phyloP scores from a whole-genome alignment of 2,888 invertebrate genomes.

The Xestobium rufovillosum region DNA sequence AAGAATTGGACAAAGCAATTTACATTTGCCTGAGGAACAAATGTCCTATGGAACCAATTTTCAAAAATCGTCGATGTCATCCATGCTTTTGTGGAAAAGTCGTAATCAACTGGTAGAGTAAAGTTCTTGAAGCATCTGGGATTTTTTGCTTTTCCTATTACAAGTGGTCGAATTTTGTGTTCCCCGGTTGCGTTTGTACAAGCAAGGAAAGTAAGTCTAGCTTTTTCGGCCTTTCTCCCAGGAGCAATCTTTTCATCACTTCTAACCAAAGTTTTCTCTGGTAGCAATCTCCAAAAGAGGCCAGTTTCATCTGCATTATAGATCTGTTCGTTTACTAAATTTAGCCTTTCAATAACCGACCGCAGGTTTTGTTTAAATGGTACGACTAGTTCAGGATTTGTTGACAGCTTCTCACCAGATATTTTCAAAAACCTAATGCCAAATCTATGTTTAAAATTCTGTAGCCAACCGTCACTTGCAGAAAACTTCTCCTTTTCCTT shows the following conservation, averaged over 20 bases:
- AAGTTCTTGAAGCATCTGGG: slow-evolving; percentile 17
- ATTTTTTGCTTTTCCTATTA: slow-evolving; percentile 19
- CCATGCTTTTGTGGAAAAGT: too few species aligned
- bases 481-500: slow-evolving; percentile 24
- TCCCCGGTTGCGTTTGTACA: too few species aligned
- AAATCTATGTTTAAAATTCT: slow-evolving; percentile 14
- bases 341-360: slow-evolving; percentile 9
- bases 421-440: slow-evolving; percentile 12
- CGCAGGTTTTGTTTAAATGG: slow-evolving; percentile 15
- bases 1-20: too few species aligned
- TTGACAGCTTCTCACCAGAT: slow-evolving; percentile 18
- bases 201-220: too few species aligned
- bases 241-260: slow-evolving; percentile 17
- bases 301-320: slow-evolving; percentile 23
- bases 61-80: too few species aligned
- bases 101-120: too few species aligned
- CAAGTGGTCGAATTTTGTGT: too few species aligned
- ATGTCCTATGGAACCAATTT: too few species aligned
- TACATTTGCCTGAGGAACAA: too few species aligned
- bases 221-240: slow-evolving; percentile 17
- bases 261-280: slow-evolving; percentile 19
- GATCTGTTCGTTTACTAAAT: slow-evolving; percentile 15
- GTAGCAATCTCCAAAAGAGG: slow-evolving; percentile 21
- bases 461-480: slow-evolving; percentile 15
- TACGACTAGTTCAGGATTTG: slow-evolving; percentile 14